Conservation (phyloP, 2,797 vertebrate genomes). For the Sebastes melanostomus region DNA sequence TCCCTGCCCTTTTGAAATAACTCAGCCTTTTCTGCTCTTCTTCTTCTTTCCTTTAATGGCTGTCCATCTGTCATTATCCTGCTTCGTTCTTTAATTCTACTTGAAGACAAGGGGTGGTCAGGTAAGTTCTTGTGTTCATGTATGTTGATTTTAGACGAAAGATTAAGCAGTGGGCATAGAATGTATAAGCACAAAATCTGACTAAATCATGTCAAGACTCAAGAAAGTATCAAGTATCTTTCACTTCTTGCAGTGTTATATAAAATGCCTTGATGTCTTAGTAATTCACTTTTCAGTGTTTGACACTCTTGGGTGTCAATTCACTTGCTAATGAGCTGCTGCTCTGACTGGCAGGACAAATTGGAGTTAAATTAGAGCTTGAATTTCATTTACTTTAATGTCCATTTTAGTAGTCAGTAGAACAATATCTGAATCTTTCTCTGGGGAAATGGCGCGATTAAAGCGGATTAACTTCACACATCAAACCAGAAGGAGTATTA, state of each 20-base stretch:
- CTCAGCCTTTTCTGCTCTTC: conserved; percentile 74
- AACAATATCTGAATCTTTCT: not conserved
- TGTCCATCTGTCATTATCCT: conserved; percentile 79
- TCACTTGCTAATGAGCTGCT: conserved; percentile 10
- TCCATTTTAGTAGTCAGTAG: not conserved
- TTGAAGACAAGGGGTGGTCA: conserved; percentile 97
- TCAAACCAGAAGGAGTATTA: not conserved
- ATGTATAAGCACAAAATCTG: not conserved
- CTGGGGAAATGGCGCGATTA: not conserved
- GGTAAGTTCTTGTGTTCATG: conserved; percentile 85
- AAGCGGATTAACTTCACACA: not conserved
- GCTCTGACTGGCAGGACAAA: conserved; percentile 1
- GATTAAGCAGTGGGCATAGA: not conserved
- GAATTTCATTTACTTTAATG: not conserved
- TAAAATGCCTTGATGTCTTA: not conserved
- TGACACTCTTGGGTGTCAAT: not conserved
- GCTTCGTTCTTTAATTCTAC: conserved; percentile 82
- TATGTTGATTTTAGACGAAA: conserved; percentile 14
- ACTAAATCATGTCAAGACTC: not conserved
- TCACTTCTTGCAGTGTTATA: not conserved
- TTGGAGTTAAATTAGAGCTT: not conserved
- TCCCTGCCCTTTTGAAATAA: conserved; percentile 67
- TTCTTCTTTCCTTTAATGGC: conserved; percentile 77
- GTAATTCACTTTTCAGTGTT: not conserved
- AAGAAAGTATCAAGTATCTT: not conserved